Percentiles rank a stretch among this genome's conserved stretches.
These are phyloP conservation scores for Condylostylus longicornis DNA, from an alignment of 1,140 invertebrate species.

Conservation along the genomic window DNA sequence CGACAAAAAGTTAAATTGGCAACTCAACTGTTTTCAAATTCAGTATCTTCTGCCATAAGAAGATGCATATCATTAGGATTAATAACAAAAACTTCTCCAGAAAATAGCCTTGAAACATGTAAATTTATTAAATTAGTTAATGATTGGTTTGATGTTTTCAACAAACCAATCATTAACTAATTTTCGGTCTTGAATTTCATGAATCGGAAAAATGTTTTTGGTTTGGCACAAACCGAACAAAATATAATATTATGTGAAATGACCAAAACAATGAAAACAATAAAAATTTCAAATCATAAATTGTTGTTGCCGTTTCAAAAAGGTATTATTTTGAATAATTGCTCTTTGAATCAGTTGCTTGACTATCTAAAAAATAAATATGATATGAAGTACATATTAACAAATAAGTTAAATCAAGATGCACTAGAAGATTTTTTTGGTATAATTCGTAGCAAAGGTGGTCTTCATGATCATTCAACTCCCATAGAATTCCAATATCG, in stretches of 20 bases:
- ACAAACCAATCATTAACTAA: too few relatives aligned
- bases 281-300: not conserved
- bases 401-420: constrained; percentile 19
- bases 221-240: too few relatives aligned
- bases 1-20: not conserved
- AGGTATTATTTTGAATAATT: constrained; percentile 2
- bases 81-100: too few relatives aligned
- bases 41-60: not conserved
- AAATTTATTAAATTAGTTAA: constrained; percentile 2
- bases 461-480: constrained; percentile 13
- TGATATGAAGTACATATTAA: constrained; percentile 13
- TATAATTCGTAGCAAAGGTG: constrained; percentile 14
- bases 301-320: not conserved
- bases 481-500: constrained; percentile 16
- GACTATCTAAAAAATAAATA: constrained; percentile 2
- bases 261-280: not conserved
- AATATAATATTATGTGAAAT: too few relatives aligned
- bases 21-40: not conserved
- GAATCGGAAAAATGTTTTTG: too few relatives aligned
- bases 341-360: not conserved
- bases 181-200: too few relatives aligned
- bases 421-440: constrained; percentile 21
- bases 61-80: not conserved
- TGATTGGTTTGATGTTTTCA: constrained; percentile 2
- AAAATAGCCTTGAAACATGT: too few relatives aligned